Base-by-base conservation (phyloP, 2,113 vertebrate genomes). In the Oryzias woworae region DNA sequence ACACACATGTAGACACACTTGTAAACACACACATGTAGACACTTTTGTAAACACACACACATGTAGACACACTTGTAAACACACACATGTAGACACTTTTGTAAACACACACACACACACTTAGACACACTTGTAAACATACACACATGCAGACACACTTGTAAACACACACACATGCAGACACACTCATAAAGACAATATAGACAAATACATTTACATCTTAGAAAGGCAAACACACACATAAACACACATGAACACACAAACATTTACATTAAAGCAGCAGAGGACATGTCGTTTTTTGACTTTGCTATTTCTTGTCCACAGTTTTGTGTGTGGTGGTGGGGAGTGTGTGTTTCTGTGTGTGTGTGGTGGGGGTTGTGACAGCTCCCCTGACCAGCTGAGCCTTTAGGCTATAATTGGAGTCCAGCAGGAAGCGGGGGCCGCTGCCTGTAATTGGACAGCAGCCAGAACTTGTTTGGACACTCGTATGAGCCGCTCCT, bases 371-470 rank as follows among this genome's bases (percentile, higher is more conserved):
- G 43, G 48, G 47, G 43, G 14, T 68, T 78, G 75, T 84, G 88
- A 87, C 87, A 87, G 86, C 62, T 80, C 68, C 81, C 74, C 81
- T 76, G 80, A 86, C 87, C 81, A 77, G 81, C 82, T 55, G 23
- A 68, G 81, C 84, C 78, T 77, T 68, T 76, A 10, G 53, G 70
- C 73, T 59, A 51, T 90, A 90, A 91, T 91, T 90, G 87, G 87
- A 84, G 84, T 85, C 85, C 81, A 79, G 83, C 80, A 81, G 82
- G 67, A 70, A 60, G 72, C 59, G 50, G 66, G 69, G 75, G 73
- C 78, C 71, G 68, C 69, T 69, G 81, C 70, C 50, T 80, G 75
- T 91, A 91, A 90, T 90, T 90, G 89, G 90, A 82, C 48, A 51
- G 62, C 67, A 70, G 69, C 79, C 85, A 84, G 77, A 85, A 82